phyloP scores from a whole-genome alignment of 2,797 vertebrate species.

The Pyrocephalus nanus region DNA sequence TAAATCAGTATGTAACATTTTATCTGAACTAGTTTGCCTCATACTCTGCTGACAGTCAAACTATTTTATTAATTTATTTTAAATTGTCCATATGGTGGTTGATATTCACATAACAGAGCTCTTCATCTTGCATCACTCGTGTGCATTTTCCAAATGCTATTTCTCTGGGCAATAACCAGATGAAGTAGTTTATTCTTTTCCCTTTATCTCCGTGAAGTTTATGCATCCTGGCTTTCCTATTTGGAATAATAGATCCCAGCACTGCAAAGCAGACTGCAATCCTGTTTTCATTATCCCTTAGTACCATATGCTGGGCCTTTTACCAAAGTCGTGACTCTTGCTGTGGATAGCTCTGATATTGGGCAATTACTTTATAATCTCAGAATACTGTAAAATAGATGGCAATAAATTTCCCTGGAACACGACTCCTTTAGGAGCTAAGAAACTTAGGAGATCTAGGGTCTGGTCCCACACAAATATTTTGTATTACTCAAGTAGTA shows the following conservation, averaged over 20 bases:
- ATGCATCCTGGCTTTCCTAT: not conserved
- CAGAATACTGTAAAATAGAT: not conserved
- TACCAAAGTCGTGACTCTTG: not conserved
- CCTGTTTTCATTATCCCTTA: not conserved
- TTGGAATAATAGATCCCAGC: not conserved
- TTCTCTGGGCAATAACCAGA: not conserved
- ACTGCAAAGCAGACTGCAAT: not conserved
- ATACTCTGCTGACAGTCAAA: not conserved
- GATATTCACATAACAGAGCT: not conserved
- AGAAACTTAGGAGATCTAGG: not conserved
- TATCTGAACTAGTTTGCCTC: not conserved
- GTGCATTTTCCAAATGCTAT: not conserved
- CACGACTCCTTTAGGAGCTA: not conserved
- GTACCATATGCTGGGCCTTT: rapidly evolving
- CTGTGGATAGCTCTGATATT: not conserved
- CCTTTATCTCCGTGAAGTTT: not conserved
- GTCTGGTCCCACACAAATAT: not conserved
- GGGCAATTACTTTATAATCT: not conserved
- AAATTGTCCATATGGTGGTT: not conserved
- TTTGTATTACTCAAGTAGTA: not conserved
- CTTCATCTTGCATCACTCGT: not conserved
- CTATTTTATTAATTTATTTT: not conserved
- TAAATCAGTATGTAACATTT: not conserved
- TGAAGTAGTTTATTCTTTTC: not conserved
- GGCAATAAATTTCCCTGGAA: not conserved